Base-by-base conservation (phyloP, 2,113 vertebrate species). In the Nannobrachium achirus region DNA sequence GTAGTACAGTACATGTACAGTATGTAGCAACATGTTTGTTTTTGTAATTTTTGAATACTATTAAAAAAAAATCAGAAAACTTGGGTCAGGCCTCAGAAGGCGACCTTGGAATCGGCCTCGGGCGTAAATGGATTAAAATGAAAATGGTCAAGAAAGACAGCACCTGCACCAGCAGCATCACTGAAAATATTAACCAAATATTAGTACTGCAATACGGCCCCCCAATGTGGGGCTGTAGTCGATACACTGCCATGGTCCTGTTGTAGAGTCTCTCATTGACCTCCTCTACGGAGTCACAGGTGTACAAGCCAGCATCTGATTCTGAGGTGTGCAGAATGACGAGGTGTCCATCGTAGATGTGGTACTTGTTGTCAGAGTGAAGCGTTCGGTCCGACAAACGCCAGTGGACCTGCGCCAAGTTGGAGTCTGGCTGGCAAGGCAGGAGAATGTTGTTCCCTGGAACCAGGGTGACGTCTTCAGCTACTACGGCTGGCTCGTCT, bases 281-380 rank as follows among this genome's bases (percentile, higher is more conserved):
- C 41, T 49, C 63, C 80, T 94, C 93, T 0, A 81, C 77, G 0
- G 88, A 91, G 40, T 71, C 51, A 39, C 92, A 94, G 6, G 69
- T 76, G 63, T 91, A 94, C 13, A 56, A 51, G 1, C 93, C 93
- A 0, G 71, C 67, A 0, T 86, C 89, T 0, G 74, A 71, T 6
- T 20, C n/a, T 0, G 88, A 85, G 33, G 85, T 56, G 0, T 84
- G 84, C 39, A 92, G 73, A 41, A 93, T 69, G 33, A 91, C 72
- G 20, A 92, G 76, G 16, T 87, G 91, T 8, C 75, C 70, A 0
- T 41, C 74, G 52, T 79, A 89, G 63, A 91, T 71, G 61, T 86
- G 83, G 50, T 91, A 88, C 50, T 89, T 92, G 2, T 69, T 40
- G 62, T 77, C 59, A n/a, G 87, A 44, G 0, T 52, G 71, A 53